phyloP scores from a whole-genome alignment of 2,888 invertebrate species.

The Platycheirus rosarum region DNA sequence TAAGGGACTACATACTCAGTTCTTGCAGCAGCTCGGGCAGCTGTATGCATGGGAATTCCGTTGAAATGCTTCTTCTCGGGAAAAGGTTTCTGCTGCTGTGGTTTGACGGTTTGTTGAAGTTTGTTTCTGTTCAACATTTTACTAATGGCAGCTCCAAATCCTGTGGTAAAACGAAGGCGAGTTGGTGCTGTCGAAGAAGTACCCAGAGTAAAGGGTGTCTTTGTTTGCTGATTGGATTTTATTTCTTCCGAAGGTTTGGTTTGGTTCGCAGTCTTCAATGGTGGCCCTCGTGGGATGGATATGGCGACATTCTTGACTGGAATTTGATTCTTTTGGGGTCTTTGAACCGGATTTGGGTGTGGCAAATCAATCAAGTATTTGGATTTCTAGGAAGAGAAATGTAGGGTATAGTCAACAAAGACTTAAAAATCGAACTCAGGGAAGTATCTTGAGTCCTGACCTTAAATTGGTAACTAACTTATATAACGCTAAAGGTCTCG shows the following conservation, averaged over 20 bases:
- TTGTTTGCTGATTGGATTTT: background rate
- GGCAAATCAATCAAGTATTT: background rate
- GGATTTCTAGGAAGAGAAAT: constrained; percentile 20
- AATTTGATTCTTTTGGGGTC: background rate
- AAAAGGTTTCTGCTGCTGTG: background rate
- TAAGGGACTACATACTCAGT: constrained; percentile 43
- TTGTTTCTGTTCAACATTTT: constrained; percentile 51
- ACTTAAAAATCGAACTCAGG: no score
- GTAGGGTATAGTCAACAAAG: no score
- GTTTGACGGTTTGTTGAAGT: background rate
- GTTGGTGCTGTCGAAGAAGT: constrained; percentile 10
- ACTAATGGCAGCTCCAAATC: constrained; percentile 39
- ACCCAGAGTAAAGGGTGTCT: constrained; percentile 26
- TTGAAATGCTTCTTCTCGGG: background rate
- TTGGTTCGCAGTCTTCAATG: constrained; percentile 2
- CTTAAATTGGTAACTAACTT: no score
- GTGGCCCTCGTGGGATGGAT: background rate
- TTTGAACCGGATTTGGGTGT: background rate
- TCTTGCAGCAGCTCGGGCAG: constrained; percentile 58
- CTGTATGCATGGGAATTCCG: constrained; percentile 54
- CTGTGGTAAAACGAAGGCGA: constrained; percentile 16
- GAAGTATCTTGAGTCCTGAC: no score
- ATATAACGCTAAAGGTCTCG: no score
- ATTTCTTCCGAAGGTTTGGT: background rate
- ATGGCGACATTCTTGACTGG: background rate